Percentiles rank a stretch among this genome's conserved stretches.
Evolutionary conservation across 2,113 vertebrate species (phyloP).

Genomic region (Zeus faber): DNA sequence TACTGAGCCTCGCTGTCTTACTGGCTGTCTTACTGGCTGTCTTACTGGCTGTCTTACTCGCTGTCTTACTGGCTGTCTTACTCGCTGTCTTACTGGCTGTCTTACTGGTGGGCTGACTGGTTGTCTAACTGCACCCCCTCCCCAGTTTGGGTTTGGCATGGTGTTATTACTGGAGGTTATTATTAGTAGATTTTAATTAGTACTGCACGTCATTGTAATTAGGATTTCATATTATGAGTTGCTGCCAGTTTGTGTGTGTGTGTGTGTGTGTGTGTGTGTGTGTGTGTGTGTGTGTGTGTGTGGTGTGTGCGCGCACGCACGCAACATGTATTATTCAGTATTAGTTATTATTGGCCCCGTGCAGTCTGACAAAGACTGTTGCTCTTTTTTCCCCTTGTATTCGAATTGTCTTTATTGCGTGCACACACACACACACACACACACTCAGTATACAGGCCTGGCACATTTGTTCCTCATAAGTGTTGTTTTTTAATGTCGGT

Average conservation of each 20-base stretch:
- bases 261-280: slow-evolving; percentile 19
- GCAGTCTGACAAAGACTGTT: slow-evolving; percentile 10
- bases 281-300: slow-evolving; percentile 13
- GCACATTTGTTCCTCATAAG: too few relatives aligned
- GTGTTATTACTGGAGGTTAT: slow-evolving; percentile 73
- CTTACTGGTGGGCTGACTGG: slow-evolving; percentile 38
- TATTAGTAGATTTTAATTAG: slow-evolving; percentile 74
- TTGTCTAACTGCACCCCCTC: slow-evolving; percentile 54
- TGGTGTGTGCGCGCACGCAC: neutral
- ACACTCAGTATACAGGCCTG: too few relatives aligned
- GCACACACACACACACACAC: too few relatives aligned
- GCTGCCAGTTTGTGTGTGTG: slow-evolving; percentile 37
- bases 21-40: slow-evolving; percentile 3
- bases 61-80: neutral
- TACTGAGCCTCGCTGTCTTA: too few relatives aligned
- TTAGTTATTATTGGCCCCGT: slow-evolving; percentile 45
- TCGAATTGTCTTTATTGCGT: slow-evolving; percentile 46
- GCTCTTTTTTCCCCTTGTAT: slow-evolving; percentile 51
- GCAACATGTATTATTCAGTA: slow-evolving; percentile 55
- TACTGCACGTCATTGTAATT: slow-evolving; percentile 67
- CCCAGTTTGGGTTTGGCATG: slow-evolving; percentile 54
- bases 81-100: neutral
- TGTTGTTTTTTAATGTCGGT: too few relatives aligned
- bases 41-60: slow-evolving; percentile 1
- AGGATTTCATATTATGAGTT: slow-evolving; percentile 60